Base-by-base conservation (phyloP, 2,888 invertebrate species). In the Lacanobia wlatinum region DNA sequence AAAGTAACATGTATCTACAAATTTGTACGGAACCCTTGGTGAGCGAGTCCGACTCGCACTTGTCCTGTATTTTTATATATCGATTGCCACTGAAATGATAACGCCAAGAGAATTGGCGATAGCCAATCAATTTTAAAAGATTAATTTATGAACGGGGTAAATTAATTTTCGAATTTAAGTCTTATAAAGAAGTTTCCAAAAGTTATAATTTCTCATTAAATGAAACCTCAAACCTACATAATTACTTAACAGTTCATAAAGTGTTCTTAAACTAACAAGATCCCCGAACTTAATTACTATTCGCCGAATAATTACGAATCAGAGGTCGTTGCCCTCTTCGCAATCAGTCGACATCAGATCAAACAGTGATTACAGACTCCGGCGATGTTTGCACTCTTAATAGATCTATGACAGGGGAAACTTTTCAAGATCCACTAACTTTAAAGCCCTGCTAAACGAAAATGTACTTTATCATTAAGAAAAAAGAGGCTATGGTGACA, bases 341-440 rank as follows among this genome's bases (percentile, higher is more conserved):
- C 71, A 78, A 83, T 77, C 66, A 82, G 18, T 61, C 65, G 72
- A 77, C 62, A 75, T 58, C 73, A 77, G 66, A 76, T 79, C 85
- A 84, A 85, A 84, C 77, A 76, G 81, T 84, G 76, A 84, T 83
- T 81, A 77, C 73, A 70, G 70, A 76, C 52, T 69, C 67, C 61
- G 18, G 43, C 56, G 53, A 74, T 73, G 73, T 84, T 84, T 84
- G 82, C 79, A 63, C 69, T 75, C 75, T 63, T 85, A 82, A 83
- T 80, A 82, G 76, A 83, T 83, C 76, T 76, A 75, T 85, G 82
- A 79, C 82, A 73, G 61, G 43, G 75, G 23, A 72, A 84, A 84
- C 70, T 85, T 84, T 82, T 74, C 77, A 68, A 53, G 59, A 66
- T 23, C 28, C 28, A 21, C 28, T 38, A 46, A 10, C 16, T 58